These are phyloP conservation scores for Brachyopa scutellaris DNA, from an alignment of 2,888 invertebrate species.

Conservation along the genomic window DNA sequence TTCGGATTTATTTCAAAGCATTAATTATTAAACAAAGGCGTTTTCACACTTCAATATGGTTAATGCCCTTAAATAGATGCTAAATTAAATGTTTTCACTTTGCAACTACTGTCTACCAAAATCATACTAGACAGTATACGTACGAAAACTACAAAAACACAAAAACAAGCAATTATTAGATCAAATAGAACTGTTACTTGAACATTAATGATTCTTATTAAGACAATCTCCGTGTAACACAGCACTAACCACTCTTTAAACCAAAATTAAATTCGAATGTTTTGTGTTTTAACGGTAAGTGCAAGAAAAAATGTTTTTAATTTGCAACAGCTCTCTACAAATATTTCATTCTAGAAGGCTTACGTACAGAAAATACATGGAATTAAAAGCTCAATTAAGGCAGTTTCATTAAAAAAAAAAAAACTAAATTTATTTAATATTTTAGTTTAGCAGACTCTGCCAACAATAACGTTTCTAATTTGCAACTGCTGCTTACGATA, in stretches of 20 bases:
- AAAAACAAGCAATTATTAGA: not conserved
- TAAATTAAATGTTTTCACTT: constrained; percentile 30
- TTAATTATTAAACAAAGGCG: not conserved
- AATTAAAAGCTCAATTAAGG: not conserved
- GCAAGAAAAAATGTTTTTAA: constrained; percentile 35
- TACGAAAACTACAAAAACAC: constrained; percentile 36
- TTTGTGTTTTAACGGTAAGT: not conserved
- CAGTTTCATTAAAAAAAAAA: not conserved
- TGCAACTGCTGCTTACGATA: constrained; percentile 28
- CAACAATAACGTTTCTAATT: constrained; percentile 11
- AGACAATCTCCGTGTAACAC: no score
- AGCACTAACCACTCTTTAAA: no score
- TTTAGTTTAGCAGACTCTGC: not conserved
- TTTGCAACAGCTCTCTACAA: constrained; percentile 53
- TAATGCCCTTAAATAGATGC: not conserved
- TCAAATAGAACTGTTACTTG: no score
- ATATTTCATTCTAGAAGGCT: constrained; percentile 23
- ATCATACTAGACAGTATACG: constrained; percentile 46
- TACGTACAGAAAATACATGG: constrained; percentile 41
- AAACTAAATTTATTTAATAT: not conserved
- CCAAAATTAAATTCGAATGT: no score
- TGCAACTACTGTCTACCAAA: constrained; percentile 50
- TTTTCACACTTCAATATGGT: not conserved
- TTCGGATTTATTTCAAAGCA: no score
- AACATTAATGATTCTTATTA: no score